phyloP scores from a whole-genome alignment of 2,113 vertebrate genomes.

The Eleginops maclovinus region DNA sequence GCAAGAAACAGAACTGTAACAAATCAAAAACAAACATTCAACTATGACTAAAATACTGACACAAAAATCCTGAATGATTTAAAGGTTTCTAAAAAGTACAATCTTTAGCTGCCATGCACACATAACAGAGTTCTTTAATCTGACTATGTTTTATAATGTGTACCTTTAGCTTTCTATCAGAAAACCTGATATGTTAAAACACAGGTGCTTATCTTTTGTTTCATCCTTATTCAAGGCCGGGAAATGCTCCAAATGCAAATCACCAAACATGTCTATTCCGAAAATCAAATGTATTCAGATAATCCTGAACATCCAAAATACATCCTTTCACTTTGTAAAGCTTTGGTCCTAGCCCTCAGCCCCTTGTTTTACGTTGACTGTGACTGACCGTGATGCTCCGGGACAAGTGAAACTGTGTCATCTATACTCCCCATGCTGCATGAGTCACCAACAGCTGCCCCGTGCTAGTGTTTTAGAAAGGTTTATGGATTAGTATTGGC shows the following conservation, averaged over 20 bases:
- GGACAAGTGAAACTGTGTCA: conserved; percentile 14
- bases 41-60: neutral
- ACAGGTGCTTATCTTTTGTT: neutral
- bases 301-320: neutral
- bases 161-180: conserved; percentile 12
- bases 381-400: neutral
- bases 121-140: neutral
- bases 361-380: conserved; percentile 3
- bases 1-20: neutral
- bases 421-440: neutral
- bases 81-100: neutral
- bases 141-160: neutral
- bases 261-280: neutral
- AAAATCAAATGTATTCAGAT: conserved; percentile 9
- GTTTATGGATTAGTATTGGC: conserved; percentile 67
- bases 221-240: neutral
- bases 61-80: neutral
- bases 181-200: neutral
- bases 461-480: conserved; percentile 44
- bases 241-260: neutral
- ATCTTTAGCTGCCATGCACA: neutral
- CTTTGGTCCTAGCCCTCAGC: neutral
- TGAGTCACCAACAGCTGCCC: conserved; percentile 47
- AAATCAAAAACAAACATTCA: neutral
- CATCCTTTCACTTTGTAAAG: neutral